Percentiles rank a stretch among this genome's conserved stretches.
These are phyloP conservation scores for Colistium nudipinnis DNA, from an alignment of 2,113 vertebrate species.

Conservation along the genomic window DNA sequence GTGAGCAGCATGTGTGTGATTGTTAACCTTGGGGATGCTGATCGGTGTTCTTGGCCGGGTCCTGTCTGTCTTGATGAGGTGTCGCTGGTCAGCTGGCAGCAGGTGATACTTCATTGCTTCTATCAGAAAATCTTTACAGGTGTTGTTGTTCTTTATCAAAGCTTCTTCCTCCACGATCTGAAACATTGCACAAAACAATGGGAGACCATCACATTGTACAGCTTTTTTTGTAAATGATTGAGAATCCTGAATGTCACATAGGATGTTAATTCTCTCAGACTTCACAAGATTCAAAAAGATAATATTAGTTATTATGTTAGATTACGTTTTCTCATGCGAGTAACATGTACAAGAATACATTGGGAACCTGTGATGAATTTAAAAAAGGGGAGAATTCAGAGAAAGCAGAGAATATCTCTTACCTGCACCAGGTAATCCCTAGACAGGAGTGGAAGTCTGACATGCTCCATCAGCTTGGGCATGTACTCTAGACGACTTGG, in stretches of 20 bases:
- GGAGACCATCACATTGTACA: too few species aligned
- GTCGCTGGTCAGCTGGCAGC: conserved; percentile 94
- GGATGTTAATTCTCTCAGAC: too few species aligned
- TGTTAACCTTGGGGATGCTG: conserved; percentile 83
- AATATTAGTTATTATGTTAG: background rate
- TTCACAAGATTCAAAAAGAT: background rate
- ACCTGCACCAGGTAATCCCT: conserved; percentile 97
- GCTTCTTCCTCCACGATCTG: conserved; percentile 97
- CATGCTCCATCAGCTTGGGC: conserved; percentile 96
- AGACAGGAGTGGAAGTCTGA: conserved; percentile 92
- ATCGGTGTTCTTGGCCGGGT: conserved; percentile 93
- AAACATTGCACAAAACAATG: too few species aligned
- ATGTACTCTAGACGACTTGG: conserved; percentile 91
- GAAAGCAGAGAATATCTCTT: conserved; percentile 9
- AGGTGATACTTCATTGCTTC: conserved; percentile 99
- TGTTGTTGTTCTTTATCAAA: conserved; percentile 98
- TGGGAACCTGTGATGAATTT: background rate
- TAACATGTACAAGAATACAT: background rate
- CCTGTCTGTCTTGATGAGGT: conserved; percentile 94
- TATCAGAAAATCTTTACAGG: conserved; percentile 97
- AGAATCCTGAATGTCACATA: too few species aligned
- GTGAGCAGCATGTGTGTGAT: background rate
- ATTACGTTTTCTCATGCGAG: background rate
- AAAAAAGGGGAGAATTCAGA: background rate
- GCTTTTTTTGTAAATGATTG: too few species aligned